phyloP scores from a whole-genome alignment of 1,140 invertebrate genomes.

The Geopemphigus sp. region DNA sequence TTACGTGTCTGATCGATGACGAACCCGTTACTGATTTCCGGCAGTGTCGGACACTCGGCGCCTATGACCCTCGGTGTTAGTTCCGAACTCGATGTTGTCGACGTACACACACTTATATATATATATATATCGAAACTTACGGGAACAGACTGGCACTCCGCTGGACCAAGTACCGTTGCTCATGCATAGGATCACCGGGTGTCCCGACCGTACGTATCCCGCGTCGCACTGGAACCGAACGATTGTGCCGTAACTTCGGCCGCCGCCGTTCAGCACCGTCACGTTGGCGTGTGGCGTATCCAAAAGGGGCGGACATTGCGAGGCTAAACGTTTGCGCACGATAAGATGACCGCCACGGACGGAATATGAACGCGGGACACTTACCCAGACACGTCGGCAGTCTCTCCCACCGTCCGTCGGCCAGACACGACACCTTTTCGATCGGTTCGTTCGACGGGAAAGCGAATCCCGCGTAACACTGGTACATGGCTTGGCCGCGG shows the following conservation, averaged over 20 bases:
- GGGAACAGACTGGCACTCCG: constrained; percentile 81
- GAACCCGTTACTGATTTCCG: constrained; percentile 75
- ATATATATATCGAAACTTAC: constrained; percentile 61
- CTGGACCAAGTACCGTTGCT: constrained; percentile 96
- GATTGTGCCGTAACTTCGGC: constrained; percentile 91
- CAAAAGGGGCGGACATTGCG: constrained; percentile 84
- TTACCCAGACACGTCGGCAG: constrained; percentile 83
- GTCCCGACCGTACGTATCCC: constrained; percentile 83
- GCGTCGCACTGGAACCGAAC: constrained; percentile 91
- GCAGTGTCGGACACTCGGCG: constrained; percentile 76
- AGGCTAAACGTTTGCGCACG: constrained; percentile 62
- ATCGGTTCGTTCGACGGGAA: constrained; percentile 83
- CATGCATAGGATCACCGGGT: constrained; percentile 90
- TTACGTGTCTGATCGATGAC: constrained; percentile 71
- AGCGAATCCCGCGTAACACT: constrained; percentile 94
- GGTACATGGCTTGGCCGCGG: constrained; percentile 86
- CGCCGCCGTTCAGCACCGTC: constrained; percentile 87
- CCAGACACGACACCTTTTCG: constrained; percentile 84
- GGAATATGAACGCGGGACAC: no score
- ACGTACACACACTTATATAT: no score
- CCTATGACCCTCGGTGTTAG: constrained; percentile 17
- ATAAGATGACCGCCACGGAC: no score
- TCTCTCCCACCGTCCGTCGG: constrained; percentile 86
- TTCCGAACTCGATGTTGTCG: no score
- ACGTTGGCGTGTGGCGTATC: constrained; percentile 86